Evolutionary conservation across 2,113 vertebrate genomes (phyloP).

Genomic region (Heloderma charlesbogerti): DNA sequence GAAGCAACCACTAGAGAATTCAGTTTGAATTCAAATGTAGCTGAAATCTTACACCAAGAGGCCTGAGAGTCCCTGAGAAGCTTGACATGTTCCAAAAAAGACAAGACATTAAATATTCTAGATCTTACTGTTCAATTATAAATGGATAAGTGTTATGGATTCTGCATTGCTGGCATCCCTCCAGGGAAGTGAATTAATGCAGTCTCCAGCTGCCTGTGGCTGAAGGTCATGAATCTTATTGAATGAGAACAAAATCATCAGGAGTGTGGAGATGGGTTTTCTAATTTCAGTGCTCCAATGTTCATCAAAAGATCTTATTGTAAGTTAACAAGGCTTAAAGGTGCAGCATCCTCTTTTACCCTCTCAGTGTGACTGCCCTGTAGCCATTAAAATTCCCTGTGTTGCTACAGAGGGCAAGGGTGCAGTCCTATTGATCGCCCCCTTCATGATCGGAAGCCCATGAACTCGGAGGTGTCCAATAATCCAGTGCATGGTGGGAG

Average conservation of each 20-base stretch:
- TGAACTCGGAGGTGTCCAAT: too few relatives aligned
- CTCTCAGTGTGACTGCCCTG: neutral
- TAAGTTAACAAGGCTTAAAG: constrained; percentile 56
- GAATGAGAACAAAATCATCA: constrained; percentile 63
- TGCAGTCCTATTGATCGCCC: too few relatives aligned
- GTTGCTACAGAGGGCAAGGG: neutral
- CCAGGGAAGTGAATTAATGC: constrained; percentile 62
- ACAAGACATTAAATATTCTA: constrained; percentile 38
- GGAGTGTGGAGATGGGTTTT: constrained; percentile 54
- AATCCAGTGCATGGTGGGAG: too few relatives aligned
- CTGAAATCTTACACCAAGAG: constrained; percentile 16
- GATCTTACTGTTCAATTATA: constrained; percentile 52
- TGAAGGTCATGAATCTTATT: constrained; percentile 64
- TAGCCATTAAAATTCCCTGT: constrained; percentile 20
- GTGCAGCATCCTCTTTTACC: constrained; percentile 39
- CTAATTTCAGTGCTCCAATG: constrained; percentile 53
- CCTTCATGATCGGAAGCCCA: too few relatives aligned
- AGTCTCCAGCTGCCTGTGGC: constrained; percentile 62
- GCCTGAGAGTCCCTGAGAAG: constrained; percentile 25
- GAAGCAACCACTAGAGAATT: neutral
- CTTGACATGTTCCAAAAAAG: constrained; percentile 2
- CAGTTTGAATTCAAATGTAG: constrained; percentile 28
- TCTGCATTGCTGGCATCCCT: constrained; percentile 30
- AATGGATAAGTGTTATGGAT: constrained; percentile 63
- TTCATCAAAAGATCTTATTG: constrained; percentile 51